Conservation (phyloP, 2,113 vertebrate species). For the Pedionomus torquatus region DNA sequence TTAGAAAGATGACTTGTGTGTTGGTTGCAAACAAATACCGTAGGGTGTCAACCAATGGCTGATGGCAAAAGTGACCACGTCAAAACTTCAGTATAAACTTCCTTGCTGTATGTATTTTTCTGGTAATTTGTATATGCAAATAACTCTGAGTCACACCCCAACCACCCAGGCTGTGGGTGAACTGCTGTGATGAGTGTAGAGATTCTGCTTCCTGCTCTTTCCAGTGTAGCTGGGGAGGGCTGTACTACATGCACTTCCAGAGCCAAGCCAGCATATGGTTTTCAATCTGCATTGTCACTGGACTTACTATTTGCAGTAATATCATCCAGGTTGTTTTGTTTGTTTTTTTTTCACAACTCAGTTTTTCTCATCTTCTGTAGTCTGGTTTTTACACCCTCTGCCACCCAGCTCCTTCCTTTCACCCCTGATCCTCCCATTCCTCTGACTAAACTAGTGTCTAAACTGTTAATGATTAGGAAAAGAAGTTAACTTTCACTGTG, state of each 20-base stretch:
- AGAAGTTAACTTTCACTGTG: neutral
- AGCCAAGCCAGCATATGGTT: neutral
- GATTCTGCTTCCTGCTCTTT: neutral
- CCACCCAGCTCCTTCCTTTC: neutral
- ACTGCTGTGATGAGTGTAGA: neutral
- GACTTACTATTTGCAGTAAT: neutral
- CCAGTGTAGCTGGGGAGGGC: neutral
- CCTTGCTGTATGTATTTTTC: neutral
- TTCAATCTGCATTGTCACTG: neutral
- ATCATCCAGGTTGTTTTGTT: neutral
- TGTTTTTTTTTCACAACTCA: neutral
- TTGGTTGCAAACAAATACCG: neutral
- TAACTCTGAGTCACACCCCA: neutral
- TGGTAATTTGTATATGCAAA: neutral
- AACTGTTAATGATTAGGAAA: neutral
- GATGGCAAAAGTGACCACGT: neutral
- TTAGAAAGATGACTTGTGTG: neutral
- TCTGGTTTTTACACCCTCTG: neutral
- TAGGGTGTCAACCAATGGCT: neutral
- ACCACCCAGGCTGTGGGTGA: neutral
- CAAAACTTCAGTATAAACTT: neutral
- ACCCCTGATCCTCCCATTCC: neutral
- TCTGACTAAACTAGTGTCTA: neutral
- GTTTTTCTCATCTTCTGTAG: neutral
- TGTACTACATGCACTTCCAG: neutral